These are phyloP conservation scores for Tetrax tetrax DNA, from an alignment of 2,113 vertebrate species.

Conservation along the genomic window DNA sequence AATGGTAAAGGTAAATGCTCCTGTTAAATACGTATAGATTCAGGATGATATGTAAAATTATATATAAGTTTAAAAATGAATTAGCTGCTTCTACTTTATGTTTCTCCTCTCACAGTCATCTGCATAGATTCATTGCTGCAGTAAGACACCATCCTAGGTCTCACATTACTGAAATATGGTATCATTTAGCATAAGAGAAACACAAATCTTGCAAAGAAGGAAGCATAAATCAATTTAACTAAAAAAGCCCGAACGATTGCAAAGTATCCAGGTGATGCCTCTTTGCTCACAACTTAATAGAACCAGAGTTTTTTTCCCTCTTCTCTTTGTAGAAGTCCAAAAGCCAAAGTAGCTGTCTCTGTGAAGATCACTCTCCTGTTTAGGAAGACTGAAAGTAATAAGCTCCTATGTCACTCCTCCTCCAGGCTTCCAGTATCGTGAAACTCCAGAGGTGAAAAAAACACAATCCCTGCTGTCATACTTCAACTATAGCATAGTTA, in stretches of 20 bases:
- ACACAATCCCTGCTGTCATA: neutral
- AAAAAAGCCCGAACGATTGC: constrained; percentile 13
- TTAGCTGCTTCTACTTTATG: constrained; percentile 1
- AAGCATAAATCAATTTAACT: constrained; percentile 43
- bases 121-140: constrained; percentile 40
- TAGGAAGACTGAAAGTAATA: neutral
- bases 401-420: neutral
- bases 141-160: constrained; percentile 2
- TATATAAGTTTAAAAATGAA: constrained; percentile 4
- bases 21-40: neutral
- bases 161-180: constrained; percentile 3
- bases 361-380: neutral
- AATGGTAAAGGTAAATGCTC: constrained; percentile 1
- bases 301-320: neutral
- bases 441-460: neutral
- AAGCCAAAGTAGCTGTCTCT: neutral
- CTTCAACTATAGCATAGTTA: neutral
- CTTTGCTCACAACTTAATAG: neutral
- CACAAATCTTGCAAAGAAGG: neutral
- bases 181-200: constrained; percentile 4
- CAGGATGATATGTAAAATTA: neutral
- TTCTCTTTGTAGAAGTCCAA: neutral
- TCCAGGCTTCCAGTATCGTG: neutral
- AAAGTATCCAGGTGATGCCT: neutral
- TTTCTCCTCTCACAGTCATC: constrained; percentile 16